Base-by-base conservation (phyloP, 2,888 invertebrate genomes). In the Achlya flavicornis region DNA sequence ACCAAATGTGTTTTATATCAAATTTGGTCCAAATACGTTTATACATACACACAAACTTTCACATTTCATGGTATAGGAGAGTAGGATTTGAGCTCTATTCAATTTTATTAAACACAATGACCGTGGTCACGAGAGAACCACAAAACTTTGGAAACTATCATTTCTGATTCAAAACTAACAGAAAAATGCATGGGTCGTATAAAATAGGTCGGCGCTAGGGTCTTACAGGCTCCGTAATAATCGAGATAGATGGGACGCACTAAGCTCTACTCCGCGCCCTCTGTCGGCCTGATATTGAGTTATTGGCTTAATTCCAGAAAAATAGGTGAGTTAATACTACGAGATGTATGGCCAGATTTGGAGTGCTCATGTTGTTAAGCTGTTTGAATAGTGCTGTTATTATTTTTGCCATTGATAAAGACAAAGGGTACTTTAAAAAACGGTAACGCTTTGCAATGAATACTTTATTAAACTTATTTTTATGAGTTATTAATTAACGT, bases 231-330 rank as follows among this genome's bases (percentile, higher is more conserved):
- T 65, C 69, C 62, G 76, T 77, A 80, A 80, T 85, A 84, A 84
- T 76, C 77, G 76, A 79, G 84, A 85, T 75, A 77, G 73, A 85
- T 84, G 78, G 77, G 16, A 53, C 53, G 53, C 53, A 53, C 53
- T 53, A 53, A 53, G 53, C 53, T 53, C 70, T 64, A 67, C 73
- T 66, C 65, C 63, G 67, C 73, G 75, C 71, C 71, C 74, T 72
- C 66, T 66, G 73, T 65, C 65, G 69, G 67, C 72, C 69, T 65
- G 67, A 69, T 76, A 77, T 77, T 84, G 79, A 84, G 78, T 84
- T 81, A 83, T 80, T 69, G 77, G 64, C 66, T 75, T 75, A 76
- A 79, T 77, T 78, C 76, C 73, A 67, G 67, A 67, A 71, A 74
- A 77, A 74, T 73, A 71, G 73, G 69, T 57, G 63, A 65, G 72